A percentile compares a stretch with the other conserved stretches of the same genome.
Conservation (phyloP, 2,888 invertebrate genomes). For the Philaethria dido region DNA sequence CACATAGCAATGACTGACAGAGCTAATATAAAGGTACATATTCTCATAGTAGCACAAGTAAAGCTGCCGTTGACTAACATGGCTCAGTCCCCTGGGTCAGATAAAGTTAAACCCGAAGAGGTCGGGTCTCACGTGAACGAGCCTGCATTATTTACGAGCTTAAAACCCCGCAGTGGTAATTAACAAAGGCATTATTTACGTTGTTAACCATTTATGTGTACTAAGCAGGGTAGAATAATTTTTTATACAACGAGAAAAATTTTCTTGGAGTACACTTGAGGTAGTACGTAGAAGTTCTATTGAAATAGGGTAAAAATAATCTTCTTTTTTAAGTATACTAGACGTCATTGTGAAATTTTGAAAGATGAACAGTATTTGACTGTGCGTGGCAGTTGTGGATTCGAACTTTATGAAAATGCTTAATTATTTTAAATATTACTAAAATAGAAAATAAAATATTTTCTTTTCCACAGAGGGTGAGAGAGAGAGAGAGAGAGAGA, state of each 20-base stretch:
- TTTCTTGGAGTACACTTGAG: not conserved
- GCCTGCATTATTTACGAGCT: constrained; percentile 49
- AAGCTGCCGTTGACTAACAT: constrained; percentile 22
- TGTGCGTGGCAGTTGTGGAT: not conserved
- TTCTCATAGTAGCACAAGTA: not conserved
- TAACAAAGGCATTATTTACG: constrained; percentile 43
- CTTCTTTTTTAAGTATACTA: no score
- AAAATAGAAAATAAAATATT: no score
- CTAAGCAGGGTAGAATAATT: constrained; percentile 7
- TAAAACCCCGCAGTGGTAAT: constrained; percentile 46
- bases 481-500: no score
- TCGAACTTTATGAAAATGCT: not conserved
- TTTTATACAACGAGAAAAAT: not conserved
- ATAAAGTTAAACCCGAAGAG: constrained; percentile 36
- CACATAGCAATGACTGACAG: not conserved
- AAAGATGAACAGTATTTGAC: not conserved
- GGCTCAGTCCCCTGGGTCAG: constrained; percentile 26
- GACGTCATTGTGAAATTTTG: no score
- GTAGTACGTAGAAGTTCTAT: not conserved
- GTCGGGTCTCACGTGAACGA: constrained; percentile 40
- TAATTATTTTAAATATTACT: not conserved
- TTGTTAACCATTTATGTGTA: constrained; percentile 9
- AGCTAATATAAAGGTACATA: not conserved
- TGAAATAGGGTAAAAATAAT: not conserved
- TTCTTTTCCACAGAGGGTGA: not conserved